Evolutionary conservation across 2,888 invertebrate genomes (phyloP).

Genomic region (Poecilus cupreus): DNA sequence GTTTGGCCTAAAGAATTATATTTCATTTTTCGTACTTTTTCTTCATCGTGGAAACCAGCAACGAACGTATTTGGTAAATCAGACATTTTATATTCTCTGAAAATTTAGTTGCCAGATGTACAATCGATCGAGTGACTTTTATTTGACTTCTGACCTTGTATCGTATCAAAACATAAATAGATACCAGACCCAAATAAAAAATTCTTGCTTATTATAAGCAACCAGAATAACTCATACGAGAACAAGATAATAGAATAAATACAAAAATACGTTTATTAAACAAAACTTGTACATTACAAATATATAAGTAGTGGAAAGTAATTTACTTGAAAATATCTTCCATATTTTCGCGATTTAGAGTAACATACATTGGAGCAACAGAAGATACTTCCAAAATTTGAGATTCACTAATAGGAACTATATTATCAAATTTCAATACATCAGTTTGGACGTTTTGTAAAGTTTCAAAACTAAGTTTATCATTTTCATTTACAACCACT

Average conservation of each 20-base stretch:
- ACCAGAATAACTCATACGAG: not conserved
- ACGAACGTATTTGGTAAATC: slow-evolving; percentile 78
- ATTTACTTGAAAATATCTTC: slow-evolving; percentile 55
- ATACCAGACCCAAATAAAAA: not conserved
- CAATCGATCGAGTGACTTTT: not conserved
- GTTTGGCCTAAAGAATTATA: slow-evolving; percentile 85
- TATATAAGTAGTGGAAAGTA: too few relatives aligned
- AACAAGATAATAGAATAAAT: not conserved
- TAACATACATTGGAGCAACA: slow-evolving; percentile 27
- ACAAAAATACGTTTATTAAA: not conserved
- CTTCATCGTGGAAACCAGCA: slow-evolving; percentile 79
- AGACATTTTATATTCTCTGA: slow-evolving; percentile 53
- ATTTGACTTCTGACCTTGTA: slow-evolving; percentile 44
- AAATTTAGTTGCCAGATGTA: not conserved
- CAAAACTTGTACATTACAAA: not conserved
- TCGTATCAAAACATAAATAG: not conserved
- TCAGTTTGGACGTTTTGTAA: slow-evolving; percentile 40
- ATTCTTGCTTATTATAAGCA: not conserved
- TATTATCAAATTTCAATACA: slow-evolving; percentile 45
- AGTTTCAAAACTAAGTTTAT: slow-evolving; percentile 48
- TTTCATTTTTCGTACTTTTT: slow-evolving; percentile 79
- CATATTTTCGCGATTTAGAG: slow-evolving; percentile 39
- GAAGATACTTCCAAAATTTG: slow-evolving; percentile 41
- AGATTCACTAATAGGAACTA: slow-evolving; percentile 40
- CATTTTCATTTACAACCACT: not conserved